Conservation (phyloP, 2,888 invertebrate genomes). For the Noctuana brunneofusca region DNA sequence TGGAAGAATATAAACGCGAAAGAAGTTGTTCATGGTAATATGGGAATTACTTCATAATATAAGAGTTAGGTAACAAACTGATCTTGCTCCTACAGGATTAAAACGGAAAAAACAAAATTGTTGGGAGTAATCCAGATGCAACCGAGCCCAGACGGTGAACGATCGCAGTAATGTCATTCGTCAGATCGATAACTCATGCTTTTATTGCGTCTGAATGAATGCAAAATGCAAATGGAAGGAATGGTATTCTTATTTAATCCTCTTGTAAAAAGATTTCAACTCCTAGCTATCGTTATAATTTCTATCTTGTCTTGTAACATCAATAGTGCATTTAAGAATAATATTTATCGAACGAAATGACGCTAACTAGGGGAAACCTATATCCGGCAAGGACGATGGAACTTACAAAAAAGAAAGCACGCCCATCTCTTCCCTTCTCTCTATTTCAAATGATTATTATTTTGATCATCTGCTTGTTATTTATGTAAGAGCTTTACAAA, state of each 20-base stretch:
- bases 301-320: too few species aligned
- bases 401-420: too few species aligned
- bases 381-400: too few species aligned
- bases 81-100: background rate
- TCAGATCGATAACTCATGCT: background rate
- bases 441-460: background rate
- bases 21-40: background rate
- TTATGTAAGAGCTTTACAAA: background rate
- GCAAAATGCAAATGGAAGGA: background rate
- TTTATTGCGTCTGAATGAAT: constrained; percentile 5
- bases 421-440: too few species aligned
- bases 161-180: background rate
- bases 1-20: too few species aligned
- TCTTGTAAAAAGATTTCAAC: too few species aligned
- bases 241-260: background rate
- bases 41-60: background rate
- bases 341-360: too few species aligned
- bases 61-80: background rate
- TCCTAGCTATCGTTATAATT: too few species aligned
- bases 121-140: constrained; percentile 2
- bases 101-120: constrained; percentile 5
- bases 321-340: too few species aligned
- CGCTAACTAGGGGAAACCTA: too few species aligned
- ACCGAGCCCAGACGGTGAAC: constrained; percentile 1
- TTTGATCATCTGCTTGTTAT: background rate